phyloP scores from a whole-genome alignment of 2,888 invertebrate genomes.

The Drosophila silvestris region DNA sequence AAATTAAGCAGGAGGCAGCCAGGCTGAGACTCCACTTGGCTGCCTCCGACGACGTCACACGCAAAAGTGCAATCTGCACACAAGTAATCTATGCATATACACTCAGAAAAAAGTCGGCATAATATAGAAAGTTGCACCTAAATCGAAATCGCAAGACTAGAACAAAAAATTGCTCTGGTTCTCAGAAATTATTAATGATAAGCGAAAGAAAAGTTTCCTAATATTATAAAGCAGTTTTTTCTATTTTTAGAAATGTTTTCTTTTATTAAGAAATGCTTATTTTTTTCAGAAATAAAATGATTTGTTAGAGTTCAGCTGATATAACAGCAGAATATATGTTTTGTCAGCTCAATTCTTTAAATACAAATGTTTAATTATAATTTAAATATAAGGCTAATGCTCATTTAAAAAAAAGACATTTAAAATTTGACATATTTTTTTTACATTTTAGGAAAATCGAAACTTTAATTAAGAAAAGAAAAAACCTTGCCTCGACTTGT shows the following conservation, averaged over 20 bases:
- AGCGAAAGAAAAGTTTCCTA: neutral
- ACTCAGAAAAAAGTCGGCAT: neutral
- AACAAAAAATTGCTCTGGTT: neutral
- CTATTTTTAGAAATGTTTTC: no score
- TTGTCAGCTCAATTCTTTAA: no score
- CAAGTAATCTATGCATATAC: neutral
- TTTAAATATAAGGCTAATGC: no score
- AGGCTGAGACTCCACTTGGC: constrained; percentile 36
- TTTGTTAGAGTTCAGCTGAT: no score
- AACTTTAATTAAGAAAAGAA: neutral
- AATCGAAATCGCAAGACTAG: neutral
- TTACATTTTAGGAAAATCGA: neutral
- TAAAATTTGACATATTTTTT: neutral
- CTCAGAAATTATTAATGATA: neutral
- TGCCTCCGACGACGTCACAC: constrained; percentile 48
- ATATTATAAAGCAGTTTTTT: neutral
- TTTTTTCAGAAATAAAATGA: no score
- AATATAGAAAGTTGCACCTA: neutral
- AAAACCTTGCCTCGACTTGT: constrained; percentile 44
- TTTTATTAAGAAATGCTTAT: no score
- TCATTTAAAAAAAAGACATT: neutral
- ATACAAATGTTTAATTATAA: no score
- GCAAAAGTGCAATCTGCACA: constrained; percentile 65
- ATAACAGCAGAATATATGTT: no score
- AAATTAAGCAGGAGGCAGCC: neutral